Percentiles rank a stretch among this genome's conserved stretches.
Conservation (phyloP, 2,888 invertebrate genomes). For the Oegoconia quadripuncta region DNA sequence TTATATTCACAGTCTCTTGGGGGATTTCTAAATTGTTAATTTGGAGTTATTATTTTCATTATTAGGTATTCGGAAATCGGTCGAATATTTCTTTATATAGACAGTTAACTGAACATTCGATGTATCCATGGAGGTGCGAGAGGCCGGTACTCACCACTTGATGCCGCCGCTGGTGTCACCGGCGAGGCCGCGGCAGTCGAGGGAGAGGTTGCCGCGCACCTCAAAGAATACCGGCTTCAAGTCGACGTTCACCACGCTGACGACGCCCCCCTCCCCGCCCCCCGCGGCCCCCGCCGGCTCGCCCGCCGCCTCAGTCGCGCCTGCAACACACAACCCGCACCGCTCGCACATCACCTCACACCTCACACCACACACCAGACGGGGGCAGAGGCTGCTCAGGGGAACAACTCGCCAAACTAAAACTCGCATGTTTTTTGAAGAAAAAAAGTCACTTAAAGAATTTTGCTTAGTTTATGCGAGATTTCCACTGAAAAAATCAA, state of each 20-base stretch:
- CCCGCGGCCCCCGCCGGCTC: neutral
- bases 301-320: neutral
- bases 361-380: neutral
- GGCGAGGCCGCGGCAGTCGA: constrained; percentile 8
- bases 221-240: constrained; percentile 11
- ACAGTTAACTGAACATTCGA: no score
- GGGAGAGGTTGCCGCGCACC: constrained; percentile 5
- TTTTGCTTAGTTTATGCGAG: no score
- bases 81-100: no score
- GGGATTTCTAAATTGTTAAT: no score
- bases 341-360: neutral
- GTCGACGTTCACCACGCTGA: neutral
- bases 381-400: neutral
- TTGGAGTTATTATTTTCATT: no score
- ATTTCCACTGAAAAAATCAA: no score
- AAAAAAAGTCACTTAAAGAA: no score
- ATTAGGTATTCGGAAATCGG: no score
- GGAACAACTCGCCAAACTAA: neutral
- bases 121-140: neutral
- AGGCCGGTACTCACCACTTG: constrained; percentile 1
- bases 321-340: neutral
- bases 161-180: neutral
- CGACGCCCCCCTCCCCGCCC: neutral
- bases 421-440: no score
- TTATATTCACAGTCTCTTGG: no score